Evolutionary conservation across 2,113 vertebrate genomes (phyloP).

Genomic region (Synodontis membranacea): DNA sequence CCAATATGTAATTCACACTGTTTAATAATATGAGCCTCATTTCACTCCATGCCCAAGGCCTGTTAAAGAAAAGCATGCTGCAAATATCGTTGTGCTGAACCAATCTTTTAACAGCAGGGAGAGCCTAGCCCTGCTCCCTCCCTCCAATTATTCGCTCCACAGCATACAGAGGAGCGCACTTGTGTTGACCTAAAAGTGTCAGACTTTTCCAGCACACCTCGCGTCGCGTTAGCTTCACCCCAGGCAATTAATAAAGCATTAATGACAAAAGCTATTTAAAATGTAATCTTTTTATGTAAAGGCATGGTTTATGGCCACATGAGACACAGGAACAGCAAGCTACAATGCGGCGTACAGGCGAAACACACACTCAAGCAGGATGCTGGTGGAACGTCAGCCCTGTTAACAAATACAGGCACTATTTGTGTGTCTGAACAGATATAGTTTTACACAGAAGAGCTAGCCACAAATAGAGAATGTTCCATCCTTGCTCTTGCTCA

Average conservation of each 20-base stretch:
- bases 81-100: background rate
- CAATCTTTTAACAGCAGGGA: conserved; percentile 1
- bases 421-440: conserved; percentile 63
- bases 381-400: conserved; percentile 63
- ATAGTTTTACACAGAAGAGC: conserved; percentile 64
- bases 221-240: conserved; percentile 81
- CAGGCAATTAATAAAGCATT: conserved; percentile 99
- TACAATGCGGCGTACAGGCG: conserved; percentile 78
- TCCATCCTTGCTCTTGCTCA: conserved; percentile 26
- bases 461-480: conserved; percentile 30
- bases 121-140: background rate
- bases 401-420: conserved; percentile 73
- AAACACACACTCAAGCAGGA: conserved; percentile 58
- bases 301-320: conserved; percentile 82
- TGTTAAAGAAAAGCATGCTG: background rate
- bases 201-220: conserved; percentile 87
- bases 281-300: conserved; percentile 85
- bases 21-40: background rate
- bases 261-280: conserved; percentile 98
- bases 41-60: background rate
- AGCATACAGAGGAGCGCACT: conserved; percentile 82
- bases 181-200: conserved; percentile 98
- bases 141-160: conserved; percentile 66
- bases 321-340: conserved; percentile 76
- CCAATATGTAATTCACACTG: background rate